Percentiles rank a stretch among this genome's conserved stretches.
Conservation (phyloP, 2,113 vertebrate species). For the Physeter macrocephalus region DNA sequence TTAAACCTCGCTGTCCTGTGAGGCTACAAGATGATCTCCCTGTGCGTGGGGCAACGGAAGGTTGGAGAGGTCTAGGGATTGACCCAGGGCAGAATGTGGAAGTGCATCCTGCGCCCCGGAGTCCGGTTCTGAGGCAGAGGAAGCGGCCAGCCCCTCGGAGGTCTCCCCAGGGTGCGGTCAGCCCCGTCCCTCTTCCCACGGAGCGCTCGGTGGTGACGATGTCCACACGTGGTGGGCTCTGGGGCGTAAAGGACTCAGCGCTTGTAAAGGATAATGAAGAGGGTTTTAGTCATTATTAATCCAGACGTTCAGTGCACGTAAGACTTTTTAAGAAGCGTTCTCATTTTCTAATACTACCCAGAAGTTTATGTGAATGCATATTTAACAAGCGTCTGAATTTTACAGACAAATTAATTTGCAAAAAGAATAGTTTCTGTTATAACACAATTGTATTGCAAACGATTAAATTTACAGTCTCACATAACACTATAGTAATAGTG, state of each 20-base stretch:
- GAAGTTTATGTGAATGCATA: not conserved
- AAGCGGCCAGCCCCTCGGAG: too few species aligned
- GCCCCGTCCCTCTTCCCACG: too few species aligned
- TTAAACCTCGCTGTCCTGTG: too few species aligned
- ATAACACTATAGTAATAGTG: not conserved
- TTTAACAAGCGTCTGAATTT: not conserved
- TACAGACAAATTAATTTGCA: not conserved
- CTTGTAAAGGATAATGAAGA: not conserved
- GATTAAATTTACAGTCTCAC: not conserved
- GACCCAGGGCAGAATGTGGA: not conserved
- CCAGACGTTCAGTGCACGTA: not conserved
- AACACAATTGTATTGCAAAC: not conserved
- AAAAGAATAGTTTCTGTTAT: not conserved
- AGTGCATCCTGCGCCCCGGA: not conserved
- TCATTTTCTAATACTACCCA: not conserved
- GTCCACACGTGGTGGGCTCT: not conserved
- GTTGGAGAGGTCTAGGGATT: too few species aligned
- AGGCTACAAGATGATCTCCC: not conserved
- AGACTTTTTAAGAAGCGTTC: not conserved
- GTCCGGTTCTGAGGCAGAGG: too few species aligned
- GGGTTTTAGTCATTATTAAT: not conserved
- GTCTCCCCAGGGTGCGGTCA: too few species aligned
- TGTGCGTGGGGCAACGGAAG: too few species aligned
- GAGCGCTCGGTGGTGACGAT: fast-evolving
- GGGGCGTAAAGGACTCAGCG: not conserved